Evolutionary conservation across 1,140 invertebrate genomes (phyloP), one percentile per base, ranked within the genome.

Genomic region (Saxidomus purpurata): DNA sequence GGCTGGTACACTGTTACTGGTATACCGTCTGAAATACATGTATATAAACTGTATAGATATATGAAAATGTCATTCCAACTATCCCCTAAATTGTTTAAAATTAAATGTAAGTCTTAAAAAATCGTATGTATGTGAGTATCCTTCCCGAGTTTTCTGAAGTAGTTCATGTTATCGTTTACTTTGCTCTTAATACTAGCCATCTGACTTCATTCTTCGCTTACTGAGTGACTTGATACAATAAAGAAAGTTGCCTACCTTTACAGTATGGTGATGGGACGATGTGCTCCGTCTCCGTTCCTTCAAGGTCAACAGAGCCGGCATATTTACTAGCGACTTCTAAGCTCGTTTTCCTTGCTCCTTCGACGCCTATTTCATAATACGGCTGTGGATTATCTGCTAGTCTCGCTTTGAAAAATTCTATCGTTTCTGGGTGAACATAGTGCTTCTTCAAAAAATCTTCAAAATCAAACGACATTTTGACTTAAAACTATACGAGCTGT

Each of bases 391-490:
- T 61, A 52, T 88, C 86, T n/a, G 49, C 74, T n/a, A 40, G 6
- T 28, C 76, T 40, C 22, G 86, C 76, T 59, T 79, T 80, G 40
- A 88, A 71, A 55, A 81, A 88, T 3, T 69, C 59, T n/a, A 88
- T 55, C n/a, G 86, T 88, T 59, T 88, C 86, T 13, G 34, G 61
- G 55, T 88, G 86, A 0, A 79, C 74, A 22, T 81, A 61, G 43
- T 88, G 71, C 31, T 79, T 88, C 9, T 81, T 77, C 0, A 88
- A 13, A 81, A 88, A 88, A 3, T 67, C 77, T 43, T 80, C 86
- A 63, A 88, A 81, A 71, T 80, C 31, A 47, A 88, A 88, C n/a
- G 86, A 52, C 86, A 88, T 88, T 15, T 28, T 86, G 8, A 40
- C 28, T 6, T 63, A 43, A 43, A 43, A 4, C 43, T 43, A 43